Base-by-base conservation (phyloP, 2,797 vertebrate species). In the Myripristis murdjan region DNA sequence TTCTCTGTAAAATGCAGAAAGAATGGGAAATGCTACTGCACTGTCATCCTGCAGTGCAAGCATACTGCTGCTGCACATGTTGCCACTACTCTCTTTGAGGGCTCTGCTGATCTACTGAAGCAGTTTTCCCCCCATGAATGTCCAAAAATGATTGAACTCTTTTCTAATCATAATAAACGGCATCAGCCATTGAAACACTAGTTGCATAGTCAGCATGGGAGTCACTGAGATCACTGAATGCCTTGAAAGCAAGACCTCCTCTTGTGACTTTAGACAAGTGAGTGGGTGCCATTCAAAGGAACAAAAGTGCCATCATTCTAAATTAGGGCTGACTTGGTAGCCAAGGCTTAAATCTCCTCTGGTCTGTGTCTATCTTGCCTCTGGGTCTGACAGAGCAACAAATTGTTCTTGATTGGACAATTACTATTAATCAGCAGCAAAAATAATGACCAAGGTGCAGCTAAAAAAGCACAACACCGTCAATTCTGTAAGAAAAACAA, bases 301-400 rank as follows among this genome's bases (percentile, higher is more conserved):
- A 91, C 89, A 90, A 91, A 91, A 86, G 87, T 82, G 73, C 87
- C 85, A 88, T 91, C 86, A 81, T 72, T 90, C 88, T 85, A 83
- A 89, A 90, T 92, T 91, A 90, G 77, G 70, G 57, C 64, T 78
- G 83, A 64, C 86, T 86, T 83, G 57, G 82, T 75, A 79, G 79
- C 79, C 75, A 54, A 73, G 61, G 24, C 79, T 75, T 66, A 44
- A 37, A 14, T 59, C 76, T 73, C 57, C 77, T 71, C 75, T 66
- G 51, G 56, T 48, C 78, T 57, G 68, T 76, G 66, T 56, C 74
- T 35, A 26, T 65, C 35, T 26, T 65, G 80, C 52, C 72, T 41
- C 31, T 79, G 83, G 74, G 82, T 86, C 81, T 84, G 76, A 86
- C 82, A 77, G 77, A 11, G 53, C 68, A 82, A 77, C 79, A 85